These are phyloP conservation scores for Etheostoma spectabile DNA, from an alignment of 2,113 vertebrate species.

Conservation along the genomic window DNA sequence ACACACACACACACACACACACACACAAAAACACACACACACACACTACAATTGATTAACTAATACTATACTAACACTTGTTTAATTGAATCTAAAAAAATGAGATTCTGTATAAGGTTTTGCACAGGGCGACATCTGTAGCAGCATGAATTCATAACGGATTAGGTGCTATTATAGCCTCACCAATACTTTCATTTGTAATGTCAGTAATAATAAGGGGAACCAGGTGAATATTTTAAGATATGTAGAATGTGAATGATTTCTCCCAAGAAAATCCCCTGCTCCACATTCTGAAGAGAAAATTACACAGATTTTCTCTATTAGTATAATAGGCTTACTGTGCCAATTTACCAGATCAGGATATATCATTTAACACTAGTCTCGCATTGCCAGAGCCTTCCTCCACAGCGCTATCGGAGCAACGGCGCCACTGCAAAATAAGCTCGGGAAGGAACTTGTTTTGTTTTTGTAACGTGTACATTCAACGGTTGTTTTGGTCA, in stretches of 20 bases:
- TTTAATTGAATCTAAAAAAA: conserved; percentile 20
- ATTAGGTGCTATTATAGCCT: conserved; percentile 9
- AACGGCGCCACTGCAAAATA: too few relatives aligned
- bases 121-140: neutral
- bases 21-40: too few relatives aligned
- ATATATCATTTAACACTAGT: conserved; percentile 1
- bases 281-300: conserved; percentile 17
- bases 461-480: too few relatives aligned
- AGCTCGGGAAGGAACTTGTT: too few relatives aligned
- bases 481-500: too few relatives aligned
- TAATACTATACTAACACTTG: neutral
- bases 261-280: conserved; percentile 19
- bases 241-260: neutral
- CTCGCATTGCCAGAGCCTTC: too few relatives aligned
- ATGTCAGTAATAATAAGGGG: conserved; percentile 3
- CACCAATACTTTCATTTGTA: neutral
- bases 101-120: conserved; percentile 9
- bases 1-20: too few relatives aligned
- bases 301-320: neutral
- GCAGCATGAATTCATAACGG: conserved; percentile 23
- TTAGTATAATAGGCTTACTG: conserved; percentile 22
- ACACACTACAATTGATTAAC: neutral
- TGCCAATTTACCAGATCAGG: neutral
- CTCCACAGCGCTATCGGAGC: too few relatives aligned
- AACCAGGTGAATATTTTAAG: conserved; percentile 32